Base-by-base conservation (phyloP, 2,113 vertebrate species). In the Albula glossodonta region DNA sequence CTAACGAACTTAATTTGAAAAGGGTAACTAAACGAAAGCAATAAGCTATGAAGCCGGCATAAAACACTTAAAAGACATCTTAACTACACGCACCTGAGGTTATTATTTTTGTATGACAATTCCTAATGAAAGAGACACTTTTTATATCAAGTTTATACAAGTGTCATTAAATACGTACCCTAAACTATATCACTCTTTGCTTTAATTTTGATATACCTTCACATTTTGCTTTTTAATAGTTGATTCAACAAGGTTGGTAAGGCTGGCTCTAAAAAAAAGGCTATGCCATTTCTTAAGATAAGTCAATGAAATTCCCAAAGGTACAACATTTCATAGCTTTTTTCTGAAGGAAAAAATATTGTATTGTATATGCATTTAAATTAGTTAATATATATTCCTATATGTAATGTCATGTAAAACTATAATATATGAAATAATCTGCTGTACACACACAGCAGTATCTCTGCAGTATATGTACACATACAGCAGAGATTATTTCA, bases 1-100 rank as follows among this genome's bases (percentile, higher is more conserved):
- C 74, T 53, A 84, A 56, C 50, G 70, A n/a, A 77, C 79, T 78
- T 57, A 56, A 56, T 84, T 84, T 57, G 70, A 74, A 31, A 78
- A 78, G 5, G 48, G 25, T 57, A 78, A 53, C 63, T 15, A 17
- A 63, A 83, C 82, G n/a, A 70, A 22, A 41, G 31, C 31, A 41
- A 41, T 41, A 41, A 41, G 31, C 31, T 41, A 41, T 41, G 31
- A 41, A 41, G 31, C 31, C 1, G 31, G 31, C 31, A 41, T 41
- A 41, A 41, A 41, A 49, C 19, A 50, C 25, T 79, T 78, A 0
- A 25, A 15, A 70, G 22, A 8, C 70, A 50, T 15, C 60, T 79
- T 15, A 49, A 7, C 22, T 49, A 50, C 70, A 74, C 22, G 70
- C 70, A 74, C 22, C 25, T 74, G 10, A 8, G 31, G n/a, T 74